Evolutionary conservation across 2,797 vertebrate species (phyloP).

Genomic region (Orestias chungarensis): DNA sequence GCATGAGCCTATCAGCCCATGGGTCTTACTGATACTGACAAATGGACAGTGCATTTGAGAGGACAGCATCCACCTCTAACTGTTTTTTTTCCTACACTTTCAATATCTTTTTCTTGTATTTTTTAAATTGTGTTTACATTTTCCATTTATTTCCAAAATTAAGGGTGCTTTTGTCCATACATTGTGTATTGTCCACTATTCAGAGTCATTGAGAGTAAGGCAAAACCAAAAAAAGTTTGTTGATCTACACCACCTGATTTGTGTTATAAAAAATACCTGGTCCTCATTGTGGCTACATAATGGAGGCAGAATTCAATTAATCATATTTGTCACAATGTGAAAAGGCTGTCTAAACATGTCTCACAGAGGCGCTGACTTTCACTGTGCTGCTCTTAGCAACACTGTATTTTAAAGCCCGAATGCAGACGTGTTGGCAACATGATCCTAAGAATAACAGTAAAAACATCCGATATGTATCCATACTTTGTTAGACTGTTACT

Average conservation of each 20-base stretch:
- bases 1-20: conserved; percentile 10
- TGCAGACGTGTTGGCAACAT: conserved; percentile 1
- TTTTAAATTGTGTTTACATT: conserved; percentile 15
- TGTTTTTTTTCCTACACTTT: conserved; percentile 34
- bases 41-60: conserved; percentile 68
- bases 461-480: not conserved
- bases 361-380: conserved; percentile 49
- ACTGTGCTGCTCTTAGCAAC: conserved; percentile 27
- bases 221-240: not conserved
- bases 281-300: conserved; percentile 28
- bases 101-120: conserved; percentile 11
- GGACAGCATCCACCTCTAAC: conserved; percentile 56
- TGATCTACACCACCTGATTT: not conserved
- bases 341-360: conserved; percentile 52
- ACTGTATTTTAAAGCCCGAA: conserved; percentile 21
- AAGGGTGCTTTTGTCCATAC: conserved; percentile 16
- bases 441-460: not conserved
- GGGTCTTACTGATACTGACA: conserved; percentile 56
- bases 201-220: too few relatives aligned
- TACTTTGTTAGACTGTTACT: not conserved
- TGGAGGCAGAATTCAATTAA: conserved; percentile 55
- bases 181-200: too few relatives aligned
- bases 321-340: conserved; percentile 59
- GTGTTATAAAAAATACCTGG: not conserved
- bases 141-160: not conserved